Percentiles rank a stretch among this genome's conserved stretches.
phyloP scores from a whole-genome alignment of 2,113 vertebrate species.

The Strigops habroptila region DNA sequence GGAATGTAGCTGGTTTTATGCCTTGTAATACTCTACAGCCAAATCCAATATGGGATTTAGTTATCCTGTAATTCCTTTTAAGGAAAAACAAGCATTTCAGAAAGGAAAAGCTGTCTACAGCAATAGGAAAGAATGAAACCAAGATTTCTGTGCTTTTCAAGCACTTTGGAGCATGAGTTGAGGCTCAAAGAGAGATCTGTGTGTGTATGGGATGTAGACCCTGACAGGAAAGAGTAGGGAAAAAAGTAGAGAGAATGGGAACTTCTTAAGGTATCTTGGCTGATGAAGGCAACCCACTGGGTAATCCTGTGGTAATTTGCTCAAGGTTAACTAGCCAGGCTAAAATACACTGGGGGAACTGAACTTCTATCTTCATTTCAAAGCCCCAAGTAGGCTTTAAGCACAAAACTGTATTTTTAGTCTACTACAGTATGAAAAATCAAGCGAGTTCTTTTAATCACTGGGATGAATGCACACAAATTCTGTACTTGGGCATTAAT shows the following conservation, averaged over 20 bases:
- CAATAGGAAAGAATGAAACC: no score
- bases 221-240: no score
- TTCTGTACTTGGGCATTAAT: background rate
- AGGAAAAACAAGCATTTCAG: background rate
- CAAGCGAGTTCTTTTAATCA: background rate
- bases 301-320: rapidly evolving
- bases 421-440: background rate
- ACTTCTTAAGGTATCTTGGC: background rate
- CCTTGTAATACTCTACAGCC: background rate
- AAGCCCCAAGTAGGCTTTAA: background rate
- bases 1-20: background rate
- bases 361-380: background rate
- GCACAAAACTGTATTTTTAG: background rate
- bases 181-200: background rate
- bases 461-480: background rate
- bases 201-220: background rate
- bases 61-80: background rate
- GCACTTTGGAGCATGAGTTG: background rate
- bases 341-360: background rate
- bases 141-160: background rate
- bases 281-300: rapidly evolving
- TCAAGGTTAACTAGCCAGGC: background rate
- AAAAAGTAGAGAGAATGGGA: background rate
- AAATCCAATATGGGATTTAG: background rate
- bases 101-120: background rate